Base-by-base conservation (phyloP, 2,888 invertebrate species). In the Leptarthrus brevirostris region DNA sequence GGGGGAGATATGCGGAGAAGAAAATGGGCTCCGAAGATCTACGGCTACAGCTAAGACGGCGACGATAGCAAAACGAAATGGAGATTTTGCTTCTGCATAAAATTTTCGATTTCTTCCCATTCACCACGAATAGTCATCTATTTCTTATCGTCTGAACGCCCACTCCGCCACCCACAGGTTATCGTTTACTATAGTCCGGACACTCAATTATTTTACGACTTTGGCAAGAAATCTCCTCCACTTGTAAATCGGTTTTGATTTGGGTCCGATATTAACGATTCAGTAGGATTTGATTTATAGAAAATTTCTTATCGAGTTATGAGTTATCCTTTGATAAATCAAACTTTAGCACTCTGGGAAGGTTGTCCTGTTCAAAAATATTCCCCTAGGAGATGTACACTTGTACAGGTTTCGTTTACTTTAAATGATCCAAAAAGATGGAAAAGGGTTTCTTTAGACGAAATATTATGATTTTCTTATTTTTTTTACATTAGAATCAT, bases 211-310 rank as follows among this genome's bases (percentile, higher is more conserved):
- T 69, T 69, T 69, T 52, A 69, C 52, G 69, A 52, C 20, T 66
- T 66, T 52, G 69, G 64, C 64, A 66, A 47, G 47, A 40, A 66
- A 69, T 69, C 52, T 69, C 52, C 34, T 52, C 30, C 69, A 52
- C 69, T 69, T 69, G 69, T 69, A 69, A 69, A 69, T 69, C 69
- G 34, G 10, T 69, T 69, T 69, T 69, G 69, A 69, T 69, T 69
- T 69, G 69, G 52, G 69, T 52, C 49, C 52, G 52, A 69, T 69
- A 69, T 69, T 69, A 69, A 34, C 52, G 69, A 69, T 69, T 69
- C 52, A 49, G 69, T 30, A 14, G 69, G 34, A 34, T 69, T 69
- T 69, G 69, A 69, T 69, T 69, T 69, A 69, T 69, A 52, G 52
- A 52, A 52, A 69, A 69, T 52, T 69, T 34, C 34, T 52, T 52